A percentile compares a stretch with the other conserved stretches of the same genome.
Conservation (phyloP, 2,113 vertebrate genomes). For the Sisor rabdophorus region DNA sequence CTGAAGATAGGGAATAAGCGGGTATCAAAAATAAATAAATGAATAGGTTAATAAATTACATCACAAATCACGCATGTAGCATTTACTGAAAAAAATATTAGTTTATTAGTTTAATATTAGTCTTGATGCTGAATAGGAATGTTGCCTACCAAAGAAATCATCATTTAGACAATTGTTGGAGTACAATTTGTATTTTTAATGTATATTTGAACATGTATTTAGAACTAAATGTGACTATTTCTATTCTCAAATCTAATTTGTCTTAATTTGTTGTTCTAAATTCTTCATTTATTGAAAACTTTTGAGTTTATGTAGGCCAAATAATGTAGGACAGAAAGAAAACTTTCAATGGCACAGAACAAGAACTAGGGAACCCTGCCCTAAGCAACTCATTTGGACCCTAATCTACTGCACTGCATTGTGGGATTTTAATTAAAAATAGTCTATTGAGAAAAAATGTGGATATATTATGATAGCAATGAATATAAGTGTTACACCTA, state of each 20-base stretch:
- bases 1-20: too few relatives aligned
- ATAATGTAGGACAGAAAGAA: slow-evolving; percentile 15
- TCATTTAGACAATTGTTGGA: neutral
- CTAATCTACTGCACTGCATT: slow-evolving; percentile 12
- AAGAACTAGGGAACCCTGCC: slow-evolving; percentile 25
- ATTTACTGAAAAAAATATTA: neutral
- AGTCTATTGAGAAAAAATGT: neutral
- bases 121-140: neutral
- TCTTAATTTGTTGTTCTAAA: too few relatives aligned
- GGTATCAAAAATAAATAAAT: too few relatives aligned
- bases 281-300: slow-evolving; percentile 8
- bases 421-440: slow-evolving; percentile 6
- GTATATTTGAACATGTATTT: too few relatives aligned
- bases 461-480: neutral
- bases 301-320: slow-evolving; percentile 14
- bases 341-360: slow-evolving; percentile 11
- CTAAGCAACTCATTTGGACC: slow-evolving; percentile 22
- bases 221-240: neutral
- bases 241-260: neutral
- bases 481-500: neutral
- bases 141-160: neutral
- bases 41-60: too few relatives aligned
- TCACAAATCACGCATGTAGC: neutral
- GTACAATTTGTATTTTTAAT: too few relatives aligned
- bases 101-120: neutral